phyloP scores from a whole-genome alignment of 1,140 invertebrate species.

The Maniola jurtina region DNA sequence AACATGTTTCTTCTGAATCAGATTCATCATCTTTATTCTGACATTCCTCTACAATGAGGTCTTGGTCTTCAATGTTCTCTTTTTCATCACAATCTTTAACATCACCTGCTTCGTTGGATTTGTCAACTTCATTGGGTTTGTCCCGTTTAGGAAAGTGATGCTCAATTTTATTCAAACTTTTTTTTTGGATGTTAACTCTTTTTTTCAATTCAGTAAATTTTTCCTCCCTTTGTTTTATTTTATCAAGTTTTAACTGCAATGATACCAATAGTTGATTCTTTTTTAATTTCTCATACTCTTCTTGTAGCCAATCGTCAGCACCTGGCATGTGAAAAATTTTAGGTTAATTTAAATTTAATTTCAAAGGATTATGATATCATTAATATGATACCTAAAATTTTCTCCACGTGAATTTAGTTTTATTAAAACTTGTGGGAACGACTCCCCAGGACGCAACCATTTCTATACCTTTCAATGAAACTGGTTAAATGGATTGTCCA shows the following conservation, averaged over 20 bases:
- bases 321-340: slow-evolving; percentile 44
- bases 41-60: slow-evolving; percentile 61
- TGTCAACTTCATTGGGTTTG: slow-evolving; percentile 48
- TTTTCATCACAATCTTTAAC: slow-evolving; percentile 56
- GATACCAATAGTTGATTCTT: slow-evolving; percentile 77
- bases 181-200: slow-evolving; percentile 65
- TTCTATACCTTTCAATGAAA: too few species aligned
- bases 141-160: slow-evolving; percentile 59
- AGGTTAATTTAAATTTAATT: neutral
- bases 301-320: slow-evolving; percentile 83
- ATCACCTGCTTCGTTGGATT: slow-evolving; percentile 63
- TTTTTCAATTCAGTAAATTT: slow-evolving; percentile 77
- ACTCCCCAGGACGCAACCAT: too few species aligned
- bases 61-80: slow-evolving; percentile 73
- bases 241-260: slow-evolving; percentile 79
- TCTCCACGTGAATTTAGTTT: too few species aligned
- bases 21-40: slow-evolving; percentile 65
- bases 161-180: slow-evolving; percentile 52
- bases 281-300: slow-evolving; percentile 82
- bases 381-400: too few species aligned
- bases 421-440: too few species aligned
- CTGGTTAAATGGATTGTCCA: too few species aligned
- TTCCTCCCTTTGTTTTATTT: slow-evolving; percentile 79
- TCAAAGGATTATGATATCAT: too few species aligned
- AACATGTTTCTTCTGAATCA: slow-evolving; percentile 74